Evolutionary conservation across 2,888 invertebrate genomes (phyloP), one percentile per base, ranked within the genome.

Genomic region (Callimorpha dominula): DNA sequence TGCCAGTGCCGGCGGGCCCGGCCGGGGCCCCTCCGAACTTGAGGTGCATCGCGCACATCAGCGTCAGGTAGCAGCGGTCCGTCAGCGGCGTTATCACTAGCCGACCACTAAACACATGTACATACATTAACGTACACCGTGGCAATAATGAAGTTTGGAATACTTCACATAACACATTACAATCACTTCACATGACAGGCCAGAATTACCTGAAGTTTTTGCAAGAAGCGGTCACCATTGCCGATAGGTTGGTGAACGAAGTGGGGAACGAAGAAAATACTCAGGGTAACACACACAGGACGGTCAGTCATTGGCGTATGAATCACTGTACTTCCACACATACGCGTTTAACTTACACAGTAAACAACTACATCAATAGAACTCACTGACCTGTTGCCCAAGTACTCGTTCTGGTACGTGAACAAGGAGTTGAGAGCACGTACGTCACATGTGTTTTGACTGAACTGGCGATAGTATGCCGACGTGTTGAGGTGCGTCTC

Each of bases 21-120:
- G 98, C 98, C 0, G 98, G 99, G 12, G 98, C 98, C 5, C 98
- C 98, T 1, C 99, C 99, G 97, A 98, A 98, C 78, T 97, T 97
- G 97, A 98, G 98, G 78, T 97, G 97, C 68, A 98, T 97, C 14
- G 98, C 98, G 93, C 98, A 98, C 0, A 98, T 97, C 70, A 99
- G 91, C 4, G 98, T 99, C 73, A 99, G 99, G 89, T 99, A 99
- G 91, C 98, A 99, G 80, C 98, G 96, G 91, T 99, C 98, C 9
- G 98, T 99, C 65, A 99, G 93, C 0, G 98, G 98, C 20, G 98
- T 99, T 78, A 99, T 98, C 63, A 98, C 98, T 64, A 99, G 94
- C 76, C 98, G 96, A 17, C 98, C 98, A 14, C 98, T 98, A 60
- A 12, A 77, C 57, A 68, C 20, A 12, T n/a, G n/a, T 11, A 65